phyloP scores from a whole-genome alignment of 2,797 vertebrate genomes.

The Myotis daubentonii region DNA sequence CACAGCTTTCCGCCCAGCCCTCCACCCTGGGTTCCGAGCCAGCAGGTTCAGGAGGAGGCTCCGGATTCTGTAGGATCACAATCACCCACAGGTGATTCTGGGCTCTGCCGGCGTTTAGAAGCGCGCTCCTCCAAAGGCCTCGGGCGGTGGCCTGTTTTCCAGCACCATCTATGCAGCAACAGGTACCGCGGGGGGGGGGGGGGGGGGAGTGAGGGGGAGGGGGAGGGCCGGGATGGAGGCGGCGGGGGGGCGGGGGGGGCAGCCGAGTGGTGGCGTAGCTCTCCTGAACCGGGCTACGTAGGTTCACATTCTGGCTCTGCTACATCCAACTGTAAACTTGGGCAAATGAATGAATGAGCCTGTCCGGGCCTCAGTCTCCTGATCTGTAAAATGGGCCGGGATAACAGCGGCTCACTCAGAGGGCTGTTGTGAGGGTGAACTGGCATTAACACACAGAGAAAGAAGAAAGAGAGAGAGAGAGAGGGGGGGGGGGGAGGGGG shows the following conservation, averaged over 20 bases:
- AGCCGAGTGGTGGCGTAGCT: neutral
- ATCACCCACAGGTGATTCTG: neutral
- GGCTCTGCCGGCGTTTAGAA: neutral
- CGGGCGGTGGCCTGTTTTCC: neutral
- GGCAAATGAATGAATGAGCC: neutral
- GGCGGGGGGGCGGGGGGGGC: neutral
- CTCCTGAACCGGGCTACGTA: neutral
- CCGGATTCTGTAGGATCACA: neutral
- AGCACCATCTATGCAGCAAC: neutral
- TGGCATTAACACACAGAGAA: neutral
- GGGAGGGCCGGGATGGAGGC: neutral
- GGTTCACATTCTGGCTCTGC: neutral
- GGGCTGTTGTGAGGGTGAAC: neutral
- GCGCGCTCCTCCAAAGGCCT: neutral
- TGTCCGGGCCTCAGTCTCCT: slow-evolving; percentile 4
- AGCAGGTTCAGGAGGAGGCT: neutral
- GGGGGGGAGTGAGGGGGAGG: fast-evolving
- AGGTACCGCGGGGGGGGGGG: neutral
- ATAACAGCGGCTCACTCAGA: neutral
- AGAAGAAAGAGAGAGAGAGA: too few relatives aligned
- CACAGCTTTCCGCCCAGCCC: neutral
- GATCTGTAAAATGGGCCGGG: neutral
- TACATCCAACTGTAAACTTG: neutral
- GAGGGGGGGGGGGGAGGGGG: too few relatives aligned
- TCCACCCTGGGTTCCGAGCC: neutral